Evolutionary conservation across 37 sponge, comb jelly and placozoan species (phyloP), one percentile per base, ranked within the genome.

Genomic region (Crambe crambe): DNA sequence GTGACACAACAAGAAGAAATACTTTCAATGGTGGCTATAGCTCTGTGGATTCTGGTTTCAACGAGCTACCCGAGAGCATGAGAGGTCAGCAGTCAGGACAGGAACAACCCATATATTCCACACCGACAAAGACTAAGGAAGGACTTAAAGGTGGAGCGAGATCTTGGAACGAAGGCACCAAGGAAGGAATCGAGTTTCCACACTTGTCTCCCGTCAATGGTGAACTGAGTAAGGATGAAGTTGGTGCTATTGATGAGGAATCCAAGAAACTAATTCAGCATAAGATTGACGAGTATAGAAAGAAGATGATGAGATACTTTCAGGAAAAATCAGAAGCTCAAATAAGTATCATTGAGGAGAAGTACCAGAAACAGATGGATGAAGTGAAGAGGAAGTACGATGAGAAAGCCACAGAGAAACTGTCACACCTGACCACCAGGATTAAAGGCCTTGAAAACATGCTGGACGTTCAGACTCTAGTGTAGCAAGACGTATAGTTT

Each of bases 271-370:
- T 85, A n/a, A 69, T 85, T 43, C 74, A 85, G 39, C 25, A 71
- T 61, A 77, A 65, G 58, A 38, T 77, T 15, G 47, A 40, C 1
- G 72, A 85, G 58, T 76, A 77, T 42, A 65, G 62, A 8, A 38
- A 44, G 18, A 77, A 61, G 31, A 83, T 83, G 68, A 22, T 58
- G 2, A 32, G 58, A 27, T 43, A 77, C 62, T 85, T 85, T 38
- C 42, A 77, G 47, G 77, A 85, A 58, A 68, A 68, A 29, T 77
- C 85, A 0, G 85, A 85, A 59, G 54, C 79, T 22, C 63, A 85
- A 78, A 72, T 85, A 40, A 70, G 70, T 27, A 38, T 47, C 34
- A 59, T 85, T 3, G 85, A 77, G 72, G 18, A 58, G 37, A 42
- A 85, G 54, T 85, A 85, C 39, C 70, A 44, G 61, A 58, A 4